Evolutionary conservation across 1,140 invertebrate species (phyloP), one percentile per base, ranked within the genome.

Genomic region (Potamilus streckersoni): DNA sequence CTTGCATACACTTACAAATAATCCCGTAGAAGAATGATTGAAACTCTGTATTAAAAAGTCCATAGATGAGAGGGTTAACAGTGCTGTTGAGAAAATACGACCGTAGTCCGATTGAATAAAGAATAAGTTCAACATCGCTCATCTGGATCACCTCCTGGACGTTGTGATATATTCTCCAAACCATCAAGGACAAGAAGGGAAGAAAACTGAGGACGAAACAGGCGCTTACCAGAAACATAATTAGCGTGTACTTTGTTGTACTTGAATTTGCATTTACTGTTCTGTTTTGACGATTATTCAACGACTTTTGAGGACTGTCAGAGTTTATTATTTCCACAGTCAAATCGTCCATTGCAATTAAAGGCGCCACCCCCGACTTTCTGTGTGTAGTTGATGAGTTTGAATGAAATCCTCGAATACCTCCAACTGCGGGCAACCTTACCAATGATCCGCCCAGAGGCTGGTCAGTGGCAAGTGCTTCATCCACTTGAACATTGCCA

Each of bases 41-140:
- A 59, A 76, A 76, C 56, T 76, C 58, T 15, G 74, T 71, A 67
- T 76, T 76, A 71, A 76, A 76, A 27, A 69, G 69, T 6, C 74
- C 79, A 61, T 80, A 80, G 17, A 80, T 76, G 14, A 80, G 19
- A 57, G 79, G 79, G 61, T 80, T 80, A 11, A 80, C 23, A 4
- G 74, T 64, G 62, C 71, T 80, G 74, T 75, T 80, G 1, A 80
- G 23, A 57, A 80, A 80, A 49, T 76, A 65, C 13, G 79, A 76
- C 0, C 79, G 65, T 6, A 80, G 74, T 1, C 79, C 74, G 49
- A 80, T 71, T 20, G 69, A 70, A 61, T 73, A 80, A 13, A 74
- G n/a, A 2, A 74, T 64, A 20, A 76, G 69, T 55, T 70, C 69
- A 3, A 64, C 61, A 31, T 76, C 38, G 6, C 55, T 27, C 69